A percentile compares a stretch with the other conserved stretches of the same genome.
These are phyloP conservation scores for Tachypleus tridentatus DNA, from an alignment of 1,140 invertebrate species.

Conservation along the genomic window DNA sequence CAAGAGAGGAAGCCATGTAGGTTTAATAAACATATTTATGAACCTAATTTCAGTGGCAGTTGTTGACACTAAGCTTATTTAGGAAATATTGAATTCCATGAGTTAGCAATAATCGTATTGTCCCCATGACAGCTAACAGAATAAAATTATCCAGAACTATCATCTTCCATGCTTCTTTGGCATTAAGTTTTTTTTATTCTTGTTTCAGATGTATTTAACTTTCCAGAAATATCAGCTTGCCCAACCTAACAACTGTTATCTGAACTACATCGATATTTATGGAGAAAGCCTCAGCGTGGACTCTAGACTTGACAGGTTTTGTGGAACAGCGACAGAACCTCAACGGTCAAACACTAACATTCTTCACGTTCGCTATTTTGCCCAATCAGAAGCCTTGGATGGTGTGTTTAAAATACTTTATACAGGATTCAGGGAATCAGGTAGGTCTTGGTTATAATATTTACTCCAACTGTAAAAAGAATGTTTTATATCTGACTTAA, in stretches of 20 bases:
- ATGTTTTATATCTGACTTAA: no score
- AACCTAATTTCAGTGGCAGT: no score
- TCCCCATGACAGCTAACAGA: no score
- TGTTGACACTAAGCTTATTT: no score
- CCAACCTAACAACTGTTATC: constrained; percentile 68
- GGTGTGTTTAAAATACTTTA: constrained; percentile 55
- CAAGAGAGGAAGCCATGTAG: no score
- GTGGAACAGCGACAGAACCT: constrained; percentile 61
- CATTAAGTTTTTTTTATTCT: no score
- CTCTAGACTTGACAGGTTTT: constrained; percentile 30
- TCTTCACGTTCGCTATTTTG: constrained; percentile 56
- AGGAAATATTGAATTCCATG: no score
- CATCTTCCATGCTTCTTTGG: no score
- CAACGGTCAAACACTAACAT: constrained; percentile 35
- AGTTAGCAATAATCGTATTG: no score
- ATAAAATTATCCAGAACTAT: no score
- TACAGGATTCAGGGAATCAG: constrained; percentile 52
- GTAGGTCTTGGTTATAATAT: not conserved
- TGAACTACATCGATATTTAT: constrained; percentile 68
- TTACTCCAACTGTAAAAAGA: no score
- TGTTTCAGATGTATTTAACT: constrained; percentile 51
- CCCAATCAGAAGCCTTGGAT: constrained; percentile 47
- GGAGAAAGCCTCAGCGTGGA: constrained; percentile 46
- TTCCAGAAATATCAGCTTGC: constrained; percentile 53
- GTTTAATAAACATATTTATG: no score